phyloP scores from a whole-genome alignment of 2,797 vertebrate species.

The Podarcis lilfordi region DNA sequence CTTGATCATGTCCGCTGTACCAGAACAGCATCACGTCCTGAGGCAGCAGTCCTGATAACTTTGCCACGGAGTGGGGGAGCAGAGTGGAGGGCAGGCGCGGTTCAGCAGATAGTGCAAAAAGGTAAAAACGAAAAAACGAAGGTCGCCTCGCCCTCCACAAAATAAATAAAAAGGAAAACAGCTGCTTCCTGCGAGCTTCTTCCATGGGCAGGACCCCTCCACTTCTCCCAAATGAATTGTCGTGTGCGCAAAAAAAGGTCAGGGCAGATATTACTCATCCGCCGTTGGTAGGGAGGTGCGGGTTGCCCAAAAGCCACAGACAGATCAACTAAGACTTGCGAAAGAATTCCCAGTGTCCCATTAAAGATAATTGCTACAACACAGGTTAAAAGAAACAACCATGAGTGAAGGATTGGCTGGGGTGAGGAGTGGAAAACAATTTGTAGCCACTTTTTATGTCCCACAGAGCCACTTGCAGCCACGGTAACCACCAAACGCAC shows the following conservation, averaged over 20 bases:
- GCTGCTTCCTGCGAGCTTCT: slow-evolving; percentile 53
- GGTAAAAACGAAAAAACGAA: not conserved
- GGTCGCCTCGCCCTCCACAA: slow-evolving; percentile 44
- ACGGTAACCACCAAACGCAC: not conserved
- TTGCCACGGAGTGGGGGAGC: slow-evolving; percentile 9
- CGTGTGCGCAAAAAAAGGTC: not conserved
- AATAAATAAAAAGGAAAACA: slow-evolving; percentile 57
- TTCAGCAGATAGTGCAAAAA: slow-evolving; percentile 61
- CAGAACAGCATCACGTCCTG: slow-evolving; percentile 36
- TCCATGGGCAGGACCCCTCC: slow-evolving; percentile 35
- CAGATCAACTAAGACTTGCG: slow-evolving; percentile 36
- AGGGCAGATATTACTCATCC: slow-evolving; percentile 30
- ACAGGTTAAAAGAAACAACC: no score
- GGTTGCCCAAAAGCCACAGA: slow-evolving; percentile 50
- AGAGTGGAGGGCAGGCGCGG: not conserved
- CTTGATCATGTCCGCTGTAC: not conserved
- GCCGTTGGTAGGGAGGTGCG: slow-evolving; percentile 54
- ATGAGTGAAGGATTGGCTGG: no score
- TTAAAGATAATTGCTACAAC: not conserved
- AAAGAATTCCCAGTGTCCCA: slow-evolving; percentile 41
- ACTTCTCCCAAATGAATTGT: slow-evolving; percentile 15
- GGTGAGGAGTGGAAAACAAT: not conserved
- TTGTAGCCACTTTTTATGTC: no score
- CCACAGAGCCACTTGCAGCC: not conserved
- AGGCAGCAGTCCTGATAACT: slow-evolving; percentile 56